These are phyloP conservation scores for Octodonta nipae DNA, from an alignment of 2,888 invertebrate species.

Conservation along the genomic window DNA sequence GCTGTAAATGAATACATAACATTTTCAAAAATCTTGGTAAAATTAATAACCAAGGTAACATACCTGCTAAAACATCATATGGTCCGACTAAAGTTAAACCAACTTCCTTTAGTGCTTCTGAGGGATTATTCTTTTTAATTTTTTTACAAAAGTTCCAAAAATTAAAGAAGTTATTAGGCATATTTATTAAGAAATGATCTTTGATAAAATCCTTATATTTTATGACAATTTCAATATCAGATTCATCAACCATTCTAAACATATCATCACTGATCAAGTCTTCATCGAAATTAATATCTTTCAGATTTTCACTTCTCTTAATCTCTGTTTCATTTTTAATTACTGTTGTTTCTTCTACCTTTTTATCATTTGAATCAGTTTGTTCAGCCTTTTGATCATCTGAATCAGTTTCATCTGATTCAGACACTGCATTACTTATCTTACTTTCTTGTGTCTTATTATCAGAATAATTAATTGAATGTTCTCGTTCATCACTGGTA, in stretches of 20 bases:
- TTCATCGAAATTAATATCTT: no score
- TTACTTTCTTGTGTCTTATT: not conserved
- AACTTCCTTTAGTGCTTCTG: slow-evolving; percentile 49
- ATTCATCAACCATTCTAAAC: no score
- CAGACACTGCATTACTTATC: slow-evolving; percentile 7
- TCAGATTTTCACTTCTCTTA: no score
- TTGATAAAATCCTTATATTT: slow-evolving; percentile 50
- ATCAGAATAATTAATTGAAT: not conserved
- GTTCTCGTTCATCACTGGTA: not conserved
- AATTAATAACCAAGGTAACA: no score
- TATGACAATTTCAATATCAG: slow-evolving; percentile 15
- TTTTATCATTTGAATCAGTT: no score
- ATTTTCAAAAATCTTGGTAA: no score
- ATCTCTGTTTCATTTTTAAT: slow-evolving; percentile 1
- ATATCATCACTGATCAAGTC: no score
- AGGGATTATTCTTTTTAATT: slow-evolving; percentile 42
- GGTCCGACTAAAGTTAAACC: slow-evolving; percentile 72
- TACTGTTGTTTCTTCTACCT: no score
- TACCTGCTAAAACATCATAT: slow-evolving; percentile 63
- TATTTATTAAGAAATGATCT: slow-evolving; percentile 64
- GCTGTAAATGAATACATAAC: no score
- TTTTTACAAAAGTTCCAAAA: slow-evolving; percentile 66
- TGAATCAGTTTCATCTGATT: slow-evolving; percentile 3
- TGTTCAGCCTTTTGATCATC: no score
- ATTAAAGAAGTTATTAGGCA: slow-evolving; percentile 81